Base-by-base conservation (phyloP, 1,140 invertebrate species). In the Aphidius gifuensis region DNA sequence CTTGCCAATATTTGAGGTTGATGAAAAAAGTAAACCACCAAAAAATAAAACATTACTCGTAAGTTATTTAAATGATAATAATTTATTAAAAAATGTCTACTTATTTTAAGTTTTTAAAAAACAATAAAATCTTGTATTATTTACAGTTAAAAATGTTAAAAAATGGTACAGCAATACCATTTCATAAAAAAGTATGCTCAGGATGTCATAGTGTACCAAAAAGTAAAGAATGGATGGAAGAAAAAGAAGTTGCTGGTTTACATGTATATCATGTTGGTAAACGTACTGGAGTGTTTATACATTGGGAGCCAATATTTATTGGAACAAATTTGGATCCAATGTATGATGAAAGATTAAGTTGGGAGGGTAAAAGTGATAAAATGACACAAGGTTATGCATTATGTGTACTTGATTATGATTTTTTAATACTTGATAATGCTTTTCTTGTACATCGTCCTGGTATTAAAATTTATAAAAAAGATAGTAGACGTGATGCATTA, bases 381-480 rank as follows among this genome's bases (percentile, higher is more conserved):
- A 96, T 96, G 94, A 93, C 92, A 45, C 94, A 96, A 91, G 92
- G 91, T 63, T 94, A 94, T 77, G 86, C 90, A 45, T 83, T 94
- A 49, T 94, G 92, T 78, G 90, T 93, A 5, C 80, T 92, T 70
- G 89, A 94, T 76, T 95, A 94, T 73, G 92, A 94, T 70, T 94
- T 95, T 74, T 86, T 93, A 74, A 94, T 94, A 67, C 73, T 96
- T 68, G 91, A 95, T 78, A 94, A 94, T 75, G 92, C 90, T 6
- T 95, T 94, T 75, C 82, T 95, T 9, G 90, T 93, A 5, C 92
- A 95, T 77, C 88, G 91, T 63, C 92, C 92, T 0, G 92, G 92
- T 21, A 93, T 94, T 55, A 94, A 94, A 73, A 85, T 88, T 39
- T 86, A 87, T 70, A 89, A 88, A 71, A 90, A 89, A 72, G 90